phyloP scores from a whole-genome alignment of 1,140 invertebrate genomes.

The Drosophila paulistorum region DNA sequence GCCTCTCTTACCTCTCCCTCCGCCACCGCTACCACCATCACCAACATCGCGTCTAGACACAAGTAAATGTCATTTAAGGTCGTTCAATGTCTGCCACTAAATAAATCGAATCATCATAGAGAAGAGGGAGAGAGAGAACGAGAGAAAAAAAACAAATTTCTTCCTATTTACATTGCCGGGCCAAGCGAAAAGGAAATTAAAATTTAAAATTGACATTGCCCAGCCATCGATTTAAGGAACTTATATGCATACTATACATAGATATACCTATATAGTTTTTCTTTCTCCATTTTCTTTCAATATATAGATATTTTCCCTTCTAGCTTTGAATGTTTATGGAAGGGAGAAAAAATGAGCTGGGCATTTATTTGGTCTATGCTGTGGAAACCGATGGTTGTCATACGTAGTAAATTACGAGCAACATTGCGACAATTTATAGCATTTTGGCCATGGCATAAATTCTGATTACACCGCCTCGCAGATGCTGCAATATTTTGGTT shows the following conservation, averaged over 20 bases:
- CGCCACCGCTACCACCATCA: not conserved
- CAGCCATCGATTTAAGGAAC: constrained; percentile 35
- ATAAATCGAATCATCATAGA: constrained; percentile 65
- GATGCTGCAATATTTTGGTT: constrained; percentile 32
- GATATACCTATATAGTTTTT: constrained; percentile 7
- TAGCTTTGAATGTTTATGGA: not conserved
- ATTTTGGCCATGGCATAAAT: constrained; percentile 72
- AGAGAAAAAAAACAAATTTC: constrained; percentile 14
- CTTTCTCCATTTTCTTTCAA: constrained; percentile 23
- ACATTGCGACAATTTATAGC: constrained; percentile 63
- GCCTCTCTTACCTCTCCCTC: not conserved
- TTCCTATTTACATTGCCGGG: constrained; percentile 34
- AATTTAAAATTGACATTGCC: constrained; percentile 56
- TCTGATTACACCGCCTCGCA: constrained; percentile 61
- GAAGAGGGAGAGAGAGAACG: constrained; percentile 2
- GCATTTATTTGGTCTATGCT: constrained; percentile 66
- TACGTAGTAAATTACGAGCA: constrained; percentile 71
- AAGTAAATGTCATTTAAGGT: constrained; percentile 69
- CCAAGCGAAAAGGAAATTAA: constrained; percentile 66
- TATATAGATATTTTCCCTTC: too few relatives aligned
- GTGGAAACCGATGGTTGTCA: constrained; percentile 43
- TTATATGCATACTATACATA: not conserved
- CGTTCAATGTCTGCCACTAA: constrained; percentile 55
- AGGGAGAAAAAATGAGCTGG: constrained; percentile 55
- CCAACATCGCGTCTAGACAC: constrained; percentile 54